Percentiles rank a stretch among this genome's conserved stretches.
Conservation (phyloP, 2,797 vertebrate genomes). For the Ptychobarbus kaznakovi region DNA sequence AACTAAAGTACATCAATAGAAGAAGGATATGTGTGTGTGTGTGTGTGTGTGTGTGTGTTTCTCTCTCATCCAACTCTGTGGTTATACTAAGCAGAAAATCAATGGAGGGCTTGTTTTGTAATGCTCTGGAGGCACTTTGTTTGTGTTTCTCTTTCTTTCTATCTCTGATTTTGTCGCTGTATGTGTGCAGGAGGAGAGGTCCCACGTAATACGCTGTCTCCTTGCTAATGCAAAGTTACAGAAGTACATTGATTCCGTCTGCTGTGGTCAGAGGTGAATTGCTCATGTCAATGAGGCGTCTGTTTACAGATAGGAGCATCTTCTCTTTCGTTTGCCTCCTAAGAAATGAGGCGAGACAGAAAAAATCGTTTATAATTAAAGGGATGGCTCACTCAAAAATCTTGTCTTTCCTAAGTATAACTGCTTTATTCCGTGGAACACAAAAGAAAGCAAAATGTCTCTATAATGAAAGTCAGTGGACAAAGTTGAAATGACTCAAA, state of each 20-base stretch:
- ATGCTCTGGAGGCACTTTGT: conserved; percentile 35
- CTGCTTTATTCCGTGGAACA: neutral
- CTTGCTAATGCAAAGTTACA: conserved; percentile 16
- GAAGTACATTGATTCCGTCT: conserved; percentile 17
- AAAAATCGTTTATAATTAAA: neutral
- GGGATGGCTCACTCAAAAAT: neutral
- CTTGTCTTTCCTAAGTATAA: neutral
- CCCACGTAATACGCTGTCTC: neutral
- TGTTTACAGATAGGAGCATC: conserved; percentile 9
- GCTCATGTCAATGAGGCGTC: conserved; percentile 12
- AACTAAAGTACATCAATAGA: conserved; percentile 41
- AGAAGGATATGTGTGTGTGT: conserved; percentile 25
- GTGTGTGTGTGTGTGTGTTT: conserved; percentile 23
- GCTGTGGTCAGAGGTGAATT: conserved; percentile 25
- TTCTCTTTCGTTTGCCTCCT: conserved; percentile 6
- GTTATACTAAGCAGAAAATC: conserved; percentile 49
- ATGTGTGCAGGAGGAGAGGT: conserved; percentile 13
- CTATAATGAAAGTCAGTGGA: neutral
- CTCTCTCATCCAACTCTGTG: conserved; percentile 14
- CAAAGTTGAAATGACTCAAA: neutral
- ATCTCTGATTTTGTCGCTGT: neutral
- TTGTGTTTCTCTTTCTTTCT: conserved; percentile 37
- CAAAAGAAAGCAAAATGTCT: neutral
- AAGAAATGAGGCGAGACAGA: neutral
- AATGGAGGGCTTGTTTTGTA: conserved; percentile 40